These are phyloP conservation scores for Pseudonaja textilis DNA, from an alignment of 2,113 vertebrate genomes.

Conservation along the genomic window DNA sequence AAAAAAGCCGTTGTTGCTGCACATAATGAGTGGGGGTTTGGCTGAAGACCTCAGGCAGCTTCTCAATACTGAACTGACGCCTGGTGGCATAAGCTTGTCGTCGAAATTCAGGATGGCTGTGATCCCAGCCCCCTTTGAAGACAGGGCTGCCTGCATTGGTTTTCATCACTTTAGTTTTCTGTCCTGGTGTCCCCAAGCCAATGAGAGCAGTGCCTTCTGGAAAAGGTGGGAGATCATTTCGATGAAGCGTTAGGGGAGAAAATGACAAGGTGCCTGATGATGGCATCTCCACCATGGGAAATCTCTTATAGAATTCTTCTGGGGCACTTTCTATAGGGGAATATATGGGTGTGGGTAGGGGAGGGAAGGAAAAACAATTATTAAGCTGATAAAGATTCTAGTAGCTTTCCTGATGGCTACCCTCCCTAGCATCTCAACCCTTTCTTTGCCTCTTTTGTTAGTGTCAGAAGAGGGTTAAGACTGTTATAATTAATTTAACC, in stretches of 20 bases:
- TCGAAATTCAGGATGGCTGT: slow-evolving; percentile 65
- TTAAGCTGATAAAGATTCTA: neutral
- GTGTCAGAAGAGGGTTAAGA: neutral
- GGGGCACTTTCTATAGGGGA: slow-evolving; percentile 71
- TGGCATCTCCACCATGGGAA: slow-evolving; percentile 73
- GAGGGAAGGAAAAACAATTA: neutral
- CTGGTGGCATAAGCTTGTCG: slow-evolving; percentile 74
- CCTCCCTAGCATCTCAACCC: neutral
- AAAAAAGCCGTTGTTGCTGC: slow-evolving; percentile 71
- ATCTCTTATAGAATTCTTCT: slow-evolving; percentile 84
- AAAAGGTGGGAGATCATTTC: slow-evolving; percentile 75
- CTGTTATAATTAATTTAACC: neutral
- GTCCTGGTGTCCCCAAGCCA: slow-evolving; percentile 73
- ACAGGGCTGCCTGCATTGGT: slow-evolving; percentile 71
- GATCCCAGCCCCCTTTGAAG: slow-evolving; percentile 79
- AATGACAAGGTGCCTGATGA: slow-evolving; percentile 68
- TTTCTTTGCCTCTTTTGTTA: neutral
- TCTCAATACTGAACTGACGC: slow-evolving; percentile 84
- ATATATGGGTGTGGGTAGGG: neutral
- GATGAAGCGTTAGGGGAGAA: slow-evolving; percentile 73
- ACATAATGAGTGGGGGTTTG: slow-evolving; percentile 68
- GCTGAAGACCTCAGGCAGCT: slow-evolving; percentile 80
- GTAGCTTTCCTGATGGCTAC: neutral
- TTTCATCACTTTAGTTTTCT: slow-evolving; percentile 81
- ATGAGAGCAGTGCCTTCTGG: slow-evolving; percentile 74